phyloP scores from a whole-genome alignment of 2,797 vertebrate species.

The Liparis tanakae region DNA sequence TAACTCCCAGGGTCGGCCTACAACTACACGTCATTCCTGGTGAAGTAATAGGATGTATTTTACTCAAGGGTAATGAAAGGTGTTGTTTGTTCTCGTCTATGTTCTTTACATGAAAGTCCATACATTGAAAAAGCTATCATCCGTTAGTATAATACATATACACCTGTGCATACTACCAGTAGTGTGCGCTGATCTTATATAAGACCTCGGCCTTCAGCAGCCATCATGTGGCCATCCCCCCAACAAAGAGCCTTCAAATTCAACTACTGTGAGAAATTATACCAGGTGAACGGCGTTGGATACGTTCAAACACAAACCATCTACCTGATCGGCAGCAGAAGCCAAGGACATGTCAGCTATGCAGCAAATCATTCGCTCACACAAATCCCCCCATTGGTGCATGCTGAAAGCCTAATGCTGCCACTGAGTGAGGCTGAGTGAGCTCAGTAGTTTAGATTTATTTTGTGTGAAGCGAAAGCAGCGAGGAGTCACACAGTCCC shows the following conservation, averaged over 20 bases:
- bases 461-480: slow-evolving; percentile 31
- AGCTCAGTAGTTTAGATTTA: slow-evolving; percentile 22
- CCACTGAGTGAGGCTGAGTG: slow-evolving; percentile 22
- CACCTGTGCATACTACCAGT: background rate
- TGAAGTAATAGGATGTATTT: background rate
- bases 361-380: slow-evolving; percentile 9
- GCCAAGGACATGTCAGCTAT: background rate
- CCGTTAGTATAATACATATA: background rate
- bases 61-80: background rate
- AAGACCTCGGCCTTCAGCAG: background rate
- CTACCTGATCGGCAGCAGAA: slow-evolving; percentile 10
- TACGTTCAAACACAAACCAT: slow-evolving; percentile 1
- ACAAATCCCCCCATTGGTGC: slow-evolving; percentile 13
- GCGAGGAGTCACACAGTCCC: slow-evolving; percentile 21
- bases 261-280: background rate
- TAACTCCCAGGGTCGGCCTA: background rate
- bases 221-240: background rate
- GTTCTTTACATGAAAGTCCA: background rate
- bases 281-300: background rate
- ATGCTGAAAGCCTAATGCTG: slow-evolving; percentile 28
- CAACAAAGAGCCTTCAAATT: slow-evolving; percentile 5
- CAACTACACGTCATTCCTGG: background rate
- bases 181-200: background rate
- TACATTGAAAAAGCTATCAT: background rate
- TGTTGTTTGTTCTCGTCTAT: background rate